Percentiles rank a stretch among this genome's conserved stretches.
phyloP scores from a whole-genome alignment of 2,797 vertebrate genomes.

The Luscinia luscinia region DNA sequence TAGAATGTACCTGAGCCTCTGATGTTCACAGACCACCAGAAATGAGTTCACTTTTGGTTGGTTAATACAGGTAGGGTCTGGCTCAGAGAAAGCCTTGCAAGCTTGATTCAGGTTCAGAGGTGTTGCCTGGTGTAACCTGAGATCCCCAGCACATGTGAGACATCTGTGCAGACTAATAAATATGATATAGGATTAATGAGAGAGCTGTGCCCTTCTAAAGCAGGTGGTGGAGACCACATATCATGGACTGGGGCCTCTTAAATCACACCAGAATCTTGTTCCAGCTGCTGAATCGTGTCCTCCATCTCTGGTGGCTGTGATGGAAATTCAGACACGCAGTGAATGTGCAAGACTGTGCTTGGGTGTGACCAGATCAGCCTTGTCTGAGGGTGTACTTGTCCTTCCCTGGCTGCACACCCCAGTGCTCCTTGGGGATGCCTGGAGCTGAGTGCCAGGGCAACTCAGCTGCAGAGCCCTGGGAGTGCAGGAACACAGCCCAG shows the following conservation, averaged over 20 bases:
- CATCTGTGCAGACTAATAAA: not conserved
- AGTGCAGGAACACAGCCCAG: not conserved
- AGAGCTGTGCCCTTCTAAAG: not conserved
- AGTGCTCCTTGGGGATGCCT: rapidly evolving
- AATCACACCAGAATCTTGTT: not conserved
- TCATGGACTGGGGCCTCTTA: not conserved
- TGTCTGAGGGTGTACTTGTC: not conserved
- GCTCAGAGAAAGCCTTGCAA: not conserved
- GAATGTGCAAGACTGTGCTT: not conserved
- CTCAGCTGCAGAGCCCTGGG: too few relatives aligned
- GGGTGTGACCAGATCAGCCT: not conserved
- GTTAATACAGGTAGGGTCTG: not conserved
- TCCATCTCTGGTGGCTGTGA: not conserved
- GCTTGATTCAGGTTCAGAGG: not conserved
- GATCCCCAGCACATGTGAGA: not conserved
- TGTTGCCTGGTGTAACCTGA: not conserved
- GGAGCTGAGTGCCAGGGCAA: too few relatives aligned
- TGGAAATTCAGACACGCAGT: not conserved
- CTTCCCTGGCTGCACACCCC: not conserved
- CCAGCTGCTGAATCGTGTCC: not conserved
- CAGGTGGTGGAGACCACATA: not conserved
- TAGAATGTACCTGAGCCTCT: not conserved
- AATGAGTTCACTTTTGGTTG: not conserved
- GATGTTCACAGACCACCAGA: conserved; percentile 34
- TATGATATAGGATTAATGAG: not conserved